Base-by-base conservation (phyloP, 1,140 invertebrate genomes). In the Hyposmocoma kahamanoa region DNA sequence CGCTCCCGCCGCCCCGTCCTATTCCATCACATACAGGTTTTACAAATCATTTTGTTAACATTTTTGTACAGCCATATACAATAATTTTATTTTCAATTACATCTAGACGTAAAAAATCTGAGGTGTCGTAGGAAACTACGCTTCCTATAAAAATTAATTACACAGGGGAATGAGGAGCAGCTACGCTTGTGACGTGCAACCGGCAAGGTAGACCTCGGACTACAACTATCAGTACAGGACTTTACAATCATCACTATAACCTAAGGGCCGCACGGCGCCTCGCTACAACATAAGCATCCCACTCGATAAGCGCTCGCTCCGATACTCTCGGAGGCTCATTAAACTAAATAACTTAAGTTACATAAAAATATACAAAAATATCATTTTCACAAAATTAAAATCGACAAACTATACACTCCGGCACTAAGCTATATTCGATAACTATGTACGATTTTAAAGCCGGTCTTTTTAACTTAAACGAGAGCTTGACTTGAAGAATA, bases 41-140 rank as follows among this genome's bases (percentile, higher is more conserved):
- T 82, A 85, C 72, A 85, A 83, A 75, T 84, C 77, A 82, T 80
- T 81, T 83, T 81, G 74, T 87, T 85, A 80, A 82, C 74, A 70
- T 85, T 87, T 87, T 87, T 87, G 84, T 86, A 86, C 86, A 87
- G 84, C 82, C 83, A 86, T 87, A 85, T 87, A 87, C 86, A 87
- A 85, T 85, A 81, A 83, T 85, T 84, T 85, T 85, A 83, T 85
- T 82, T 85, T 85, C 77, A 83, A 80, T 85, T 85, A 85, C 74
- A 83, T 82, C 82, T 83, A 85, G 69, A 83, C 78, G 82, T 85
- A 85, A 80, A 83, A 85, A 85, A 85, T 82, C 72, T 82, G 77
- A 82, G 79, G 79, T 80, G 76, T 70, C 72, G 68, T 79, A 83
- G 79, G 79, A 85, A 85, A 79, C 82, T 85, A 85, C 72, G 82